A percentile compares a stretch with the other conserved stretches of the same genome.
phyloP scores from a whole-genome alignment of 2,797 vertebrate genomes.

The Thaleichthys pacificus region DNA sequence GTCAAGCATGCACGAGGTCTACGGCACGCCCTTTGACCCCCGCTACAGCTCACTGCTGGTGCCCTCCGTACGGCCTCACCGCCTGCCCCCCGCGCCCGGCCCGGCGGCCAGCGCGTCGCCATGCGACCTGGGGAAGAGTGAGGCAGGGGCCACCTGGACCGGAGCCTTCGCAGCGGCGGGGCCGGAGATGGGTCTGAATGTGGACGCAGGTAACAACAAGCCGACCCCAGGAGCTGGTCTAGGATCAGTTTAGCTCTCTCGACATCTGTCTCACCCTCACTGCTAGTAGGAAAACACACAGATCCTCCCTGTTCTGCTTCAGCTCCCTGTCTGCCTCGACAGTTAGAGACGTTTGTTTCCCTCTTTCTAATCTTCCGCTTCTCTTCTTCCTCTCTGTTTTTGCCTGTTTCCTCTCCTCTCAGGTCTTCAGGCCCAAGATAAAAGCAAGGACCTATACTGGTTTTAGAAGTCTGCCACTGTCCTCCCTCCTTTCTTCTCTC shows the following conservation, averaged over 20 bases:
- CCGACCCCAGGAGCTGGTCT: too few species aligned
- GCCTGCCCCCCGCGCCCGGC: constrained; percentile 75
- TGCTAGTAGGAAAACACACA: neutral
- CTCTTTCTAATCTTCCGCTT: constrained; percentile 51
- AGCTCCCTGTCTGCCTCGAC: neutral
- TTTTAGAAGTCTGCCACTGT: constrained; percentile 83
- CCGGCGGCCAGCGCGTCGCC: constrained; percentile 79
- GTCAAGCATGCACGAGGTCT: constrained; percentile 88
- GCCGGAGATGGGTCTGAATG: constrained; percentile 87
- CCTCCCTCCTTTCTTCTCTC: constrained; percentile 61
- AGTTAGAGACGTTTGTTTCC: constrained; percentile 27
- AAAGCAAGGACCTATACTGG: constrained; percentile 98
- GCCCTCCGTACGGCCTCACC: constrained; percentile 88
- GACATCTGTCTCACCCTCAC: neutral
- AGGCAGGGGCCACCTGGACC: constrained; percentile 81
- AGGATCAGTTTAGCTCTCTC: neutral
- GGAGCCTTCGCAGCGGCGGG: constrained; percentile 80
- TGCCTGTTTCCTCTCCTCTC: constrained; percentile 76
- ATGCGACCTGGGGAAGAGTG: constrained; percentile 89
- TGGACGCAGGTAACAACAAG: constrained; percentile 86
- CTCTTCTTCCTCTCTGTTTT: constrained; percentile 59
- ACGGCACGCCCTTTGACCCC: constrained; percentile 89
- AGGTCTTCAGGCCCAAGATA: constrained; percentile 96
- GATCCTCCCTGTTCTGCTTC: neutral
- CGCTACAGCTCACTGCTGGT: constrained; percentile 90